phyloP scores from a whole-genome alignment of 2,888 invertebrate genomes.

The Loripinus fragilis region DNA sequence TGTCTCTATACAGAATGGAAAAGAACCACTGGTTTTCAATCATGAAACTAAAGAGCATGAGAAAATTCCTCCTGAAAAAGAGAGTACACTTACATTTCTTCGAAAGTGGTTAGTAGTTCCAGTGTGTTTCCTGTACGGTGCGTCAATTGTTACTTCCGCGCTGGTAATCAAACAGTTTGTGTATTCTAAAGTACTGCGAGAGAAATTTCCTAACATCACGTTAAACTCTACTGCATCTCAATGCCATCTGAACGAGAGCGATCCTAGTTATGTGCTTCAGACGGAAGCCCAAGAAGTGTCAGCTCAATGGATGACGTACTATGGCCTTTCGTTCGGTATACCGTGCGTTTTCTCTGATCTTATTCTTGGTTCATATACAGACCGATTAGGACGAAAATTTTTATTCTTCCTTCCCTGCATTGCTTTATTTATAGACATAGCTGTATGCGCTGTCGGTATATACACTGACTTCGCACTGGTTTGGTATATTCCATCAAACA shows the following conservation, averaged over 20 bases:
- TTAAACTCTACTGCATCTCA: slow-evolving; percentile 24
- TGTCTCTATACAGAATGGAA: too few relatives aligned
- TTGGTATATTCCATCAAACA: slow-evolving; percentile 44
- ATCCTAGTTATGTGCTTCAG: slow-evolving; percentile 42
- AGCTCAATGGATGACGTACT: slow-evolving; percentile 44
- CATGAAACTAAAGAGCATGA: too few relatives aligned
- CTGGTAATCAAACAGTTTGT: slow-evolving; percentile 35
- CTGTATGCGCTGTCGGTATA: slow-evolving; percentile 39
- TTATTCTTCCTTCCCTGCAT: slow-evolving; percentile 49
- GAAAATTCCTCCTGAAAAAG: too few relatives aligned
- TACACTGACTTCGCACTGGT: slow-evolving; percentile 54
- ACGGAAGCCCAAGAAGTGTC: slow-evolving; percentile 44
- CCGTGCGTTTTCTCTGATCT: slow-evolving; percentile 56
- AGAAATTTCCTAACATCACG: slow-evolving; percentile 38
- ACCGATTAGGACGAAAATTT: slow-evolving; percentile 60
- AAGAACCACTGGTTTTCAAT: too few relatives aligned
- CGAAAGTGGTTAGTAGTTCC: slow-evolving; percentile 51
- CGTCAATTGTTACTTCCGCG: slow-evolving; percentile 33
- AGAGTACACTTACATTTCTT: neutral
- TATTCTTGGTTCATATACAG: slow-evolving; percentile 53
- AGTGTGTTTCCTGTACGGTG: slow-evolving; percentile 46
- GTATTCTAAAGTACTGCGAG: slow-evolving; percentile 42
- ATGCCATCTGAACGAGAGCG: slow-evolving; percentile 45
- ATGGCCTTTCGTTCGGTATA: slow-evolving; percentile 44
- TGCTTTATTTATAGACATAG: slow-evolving; percentile 39